Base-by-base conservation (phyloP, 2,797 vertebrate species). In the Kryptopterus vitreolus region DNA sequence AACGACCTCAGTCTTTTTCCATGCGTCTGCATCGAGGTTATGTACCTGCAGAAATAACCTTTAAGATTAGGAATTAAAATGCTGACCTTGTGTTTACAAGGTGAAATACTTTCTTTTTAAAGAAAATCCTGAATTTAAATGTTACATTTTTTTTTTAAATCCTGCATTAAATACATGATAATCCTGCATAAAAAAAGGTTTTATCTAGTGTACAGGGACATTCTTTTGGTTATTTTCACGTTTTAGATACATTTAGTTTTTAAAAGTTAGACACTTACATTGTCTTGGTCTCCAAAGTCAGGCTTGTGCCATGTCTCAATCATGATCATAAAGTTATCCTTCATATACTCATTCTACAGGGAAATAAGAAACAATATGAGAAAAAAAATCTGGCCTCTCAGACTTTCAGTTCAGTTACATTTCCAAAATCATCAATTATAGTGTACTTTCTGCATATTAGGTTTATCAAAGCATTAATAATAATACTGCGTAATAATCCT, bases 251-350 rank as follows among this genome's bases (percentile, higher is more conserved):
- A 7, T 4, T 52, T 3, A 22, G 12, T 29, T 43, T 48, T 48
- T n/a, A n/a, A n/a, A n/a, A n/a, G 59, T 5, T 48, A 3, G 11
- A 1, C 29, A 96, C 98, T 97, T 90, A 99, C 98, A 77, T 99
- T 98, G 3, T 98, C 95, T 88, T 92, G 91, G 3, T 93, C 92
- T 74, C 98, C 98, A 80, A 96, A 89, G 86, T 99, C 98, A 61
- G 95, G 93, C 90, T 97, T 99, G 93, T 99, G 97, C 96, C 96
- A 98, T 4, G 97, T 99, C 93, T 98, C 96, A 71, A 99, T 98
- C 93, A 96, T 96, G 88, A 99, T 95, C 85, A 94, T 88, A 88
- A 99, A 98, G 76, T 95, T 92, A 12, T 97, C 95, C 75, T 95
- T 95, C 97, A 98, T 97, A 92, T 96, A 99, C 46, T 93, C 89